Evolutionary conservation across 2,797 vertebrate species (phyloP).

Genomic region (Paratrypauchen microcephalus): DNA sequence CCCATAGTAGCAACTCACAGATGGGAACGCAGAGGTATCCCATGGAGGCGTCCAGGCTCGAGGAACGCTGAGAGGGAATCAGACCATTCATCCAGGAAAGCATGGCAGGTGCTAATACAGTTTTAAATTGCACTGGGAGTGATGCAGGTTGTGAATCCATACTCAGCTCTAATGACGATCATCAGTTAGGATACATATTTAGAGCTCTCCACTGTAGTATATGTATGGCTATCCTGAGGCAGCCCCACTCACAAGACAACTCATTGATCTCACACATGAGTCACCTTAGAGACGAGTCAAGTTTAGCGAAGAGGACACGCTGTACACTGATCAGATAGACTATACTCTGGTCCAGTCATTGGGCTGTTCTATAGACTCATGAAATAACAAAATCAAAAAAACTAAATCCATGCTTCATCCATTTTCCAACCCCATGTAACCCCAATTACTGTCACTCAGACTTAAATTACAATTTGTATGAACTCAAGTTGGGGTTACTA

Average conservation of each 20-base stretch:
- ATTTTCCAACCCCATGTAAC: background rate
- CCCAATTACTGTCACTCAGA: background rate
- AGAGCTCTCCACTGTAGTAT: slow-evolving; percentile 59
- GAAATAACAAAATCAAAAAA: background rate
- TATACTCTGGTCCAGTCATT: background rate
- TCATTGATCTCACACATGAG: slow-evolving; percentile 61
- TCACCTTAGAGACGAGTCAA: slow-evolving; percentile 57
- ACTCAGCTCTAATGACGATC: slow-evolving; percentile 66
- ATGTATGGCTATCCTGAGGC: slow-evolving; percentile 62
- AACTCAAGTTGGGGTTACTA: background rate
- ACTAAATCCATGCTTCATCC: background rate
- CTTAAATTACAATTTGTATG: background rate
- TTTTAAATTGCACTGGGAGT: slow-evolving; percentile 68
- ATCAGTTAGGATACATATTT: slow-evolving; percentile 70
- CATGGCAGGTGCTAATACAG: slow-evolving; percentile 63
- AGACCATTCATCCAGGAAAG: slow-evolving; percentile 71
- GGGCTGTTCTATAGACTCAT: background rate
- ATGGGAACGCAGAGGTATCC: slow-evolving; percentile 63
- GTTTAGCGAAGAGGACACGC: slow-evolving; percentile 22
- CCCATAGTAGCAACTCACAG: slow-evolving; percentile 42
- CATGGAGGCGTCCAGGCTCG: slow-evolving; percentile 49
- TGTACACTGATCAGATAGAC: background rate
- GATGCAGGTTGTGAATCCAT: slow-evolving; percentile 65
- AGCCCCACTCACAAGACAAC: slow-evolving; percentile 55
- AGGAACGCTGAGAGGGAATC: slow-evolving; percentile 48